Base-by-base conservation (phyloP, 1,140 invertebrate species). In the Sarcophaga peregrina region DNA sequence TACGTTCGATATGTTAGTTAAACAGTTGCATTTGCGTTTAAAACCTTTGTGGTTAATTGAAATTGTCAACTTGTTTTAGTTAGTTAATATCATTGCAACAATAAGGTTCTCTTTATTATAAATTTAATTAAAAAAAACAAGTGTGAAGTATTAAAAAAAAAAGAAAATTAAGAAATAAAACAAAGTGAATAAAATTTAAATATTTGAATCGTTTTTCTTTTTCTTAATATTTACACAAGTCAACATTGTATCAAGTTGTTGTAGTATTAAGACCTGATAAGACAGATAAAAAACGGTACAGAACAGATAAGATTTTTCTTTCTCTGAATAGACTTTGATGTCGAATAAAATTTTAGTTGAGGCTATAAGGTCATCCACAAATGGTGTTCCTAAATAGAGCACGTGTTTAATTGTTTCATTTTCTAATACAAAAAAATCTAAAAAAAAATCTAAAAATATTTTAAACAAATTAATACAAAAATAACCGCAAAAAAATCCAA, bases 41-140 rank as follows among this genome's bases (percentile, higher is more conserved):
- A 72, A 58, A 82, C 25, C 58, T 52, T 48, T 47, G 15, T 62
- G 80, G 68, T 46, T 62, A 48, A 47, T 62, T 82, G 13, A 72
- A 37, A 72, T 62, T 13, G 17, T 47, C 48, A 72, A 82, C 58
- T 82, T 17, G 58, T 45, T 82, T 80, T 68, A 48, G 58, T 72
- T 72, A 48, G 80, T 72, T 17, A 72, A 17, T 46, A 62, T 62
- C 54, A 11, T 68, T 15, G 20, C 8, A 37, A 48, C 37, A 20
- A 82, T 17, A 47, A 45, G 80, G 80, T 82, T 62, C 37, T 58
- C 54, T 58, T n/a, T 58, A 13, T 68, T 20, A n/a, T n/a, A n/a
- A 9, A 20, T 68, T 10, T n/a, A 25, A 68, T 17, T n/a, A 68
- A 68, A 68, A 20, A 68, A 68, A 68, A 68, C 7, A 8, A 68